phyloP scores from a whole-genome alignment of 1,140 invertebrate species.

The Papilio polytes region DNA sequence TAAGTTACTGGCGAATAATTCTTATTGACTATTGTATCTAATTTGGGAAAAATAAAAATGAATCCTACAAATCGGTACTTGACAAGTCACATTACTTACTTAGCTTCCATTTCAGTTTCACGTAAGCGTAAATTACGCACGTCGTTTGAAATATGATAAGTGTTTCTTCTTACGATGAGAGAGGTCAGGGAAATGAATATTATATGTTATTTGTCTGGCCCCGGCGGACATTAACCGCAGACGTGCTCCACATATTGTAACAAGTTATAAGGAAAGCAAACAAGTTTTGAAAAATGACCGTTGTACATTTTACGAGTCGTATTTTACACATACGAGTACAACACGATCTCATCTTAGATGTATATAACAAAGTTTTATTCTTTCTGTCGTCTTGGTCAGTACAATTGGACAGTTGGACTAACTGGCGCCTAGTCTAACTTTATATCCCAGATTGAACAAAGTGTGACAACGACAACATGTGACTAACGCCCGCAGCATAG shows the following conservation, averaged over 20 bases:
- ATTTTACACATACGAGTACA: neutral
- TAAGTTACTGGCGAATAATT: neutral
- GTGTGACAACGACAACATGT: too few species aligned
- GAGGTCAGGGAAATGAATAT: conserved; percentile 18
- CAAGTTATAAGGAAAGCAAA: neutral
- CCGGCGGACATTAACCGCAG: conserved; percentile 15
- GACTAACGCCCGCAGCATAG: too few species aligned
- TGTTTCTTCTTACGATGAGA: conserved; percentile 17
- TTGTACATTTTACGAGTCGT: neutral
- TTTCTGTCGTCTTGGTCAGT: too few species aligned
- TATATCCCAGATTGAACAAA: too few species aligned
- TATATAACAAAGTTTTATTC: neutral
- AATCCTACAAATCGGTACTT: neutral
- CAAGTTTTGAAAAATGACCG: neutral
- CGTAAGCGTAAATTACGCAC: conserved; percentile 1
- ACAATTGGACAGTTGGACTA: too few species aligned
- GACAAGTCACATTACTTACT: neutral
- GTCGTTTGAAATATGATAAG: conserved; percentile 19
- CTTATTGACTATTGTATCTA: neutral
- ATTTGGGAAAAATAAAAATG: neutral
- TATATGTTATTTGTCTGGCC: conserved; percentile 22
- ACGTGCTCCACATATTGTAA: conserved; percentile 4
- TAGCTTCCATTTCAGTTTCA: neutral
- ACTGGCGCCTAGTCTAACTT: too few species aligned
- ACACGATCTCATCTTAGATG: neutral